Percentiles rank a stretch among this genome's conserved stretches.
phyloP scores from a whole-genome alignment of 2,113 vertebrate genomes.

The Anas platyrhynchos region DNA sequence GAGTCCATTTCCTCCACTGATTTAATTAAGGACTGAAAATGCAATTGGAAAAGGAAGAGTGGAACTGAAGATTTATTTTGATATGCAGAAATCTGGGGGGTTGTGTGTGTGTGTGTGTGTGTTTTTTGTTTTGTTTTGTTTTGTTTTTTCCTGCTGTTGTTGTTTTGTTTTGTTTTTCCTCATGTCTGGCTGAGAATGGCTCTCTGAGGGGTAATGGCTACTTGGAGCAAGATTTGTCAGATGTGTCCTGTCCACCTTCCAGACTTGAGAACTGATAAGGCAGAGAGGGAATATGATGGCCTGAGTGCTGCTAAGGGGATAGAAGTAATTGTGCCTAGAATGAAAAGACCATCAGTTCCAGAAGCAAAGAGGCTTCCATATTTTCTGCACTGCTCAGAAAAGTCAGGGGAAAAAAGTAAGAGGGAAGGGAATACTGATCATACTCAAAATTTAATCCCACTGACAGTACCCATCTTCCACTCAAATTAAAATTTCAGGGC shows the following conservation, averaged over 20 bases:
- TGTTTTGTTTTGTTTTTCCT: not conserved
- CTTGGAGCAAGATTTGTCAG: not conserved
- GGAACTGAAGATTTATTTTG: not conserved
- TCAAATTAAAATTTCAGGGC: not conserved
- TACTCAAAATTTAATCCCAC: not conserved
- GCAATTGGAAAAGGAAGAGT: not conserved
- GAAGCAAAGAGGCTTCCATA: not conserved
- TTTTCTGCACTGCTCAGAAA: not conserved
- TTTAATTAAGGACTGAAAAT: slow-evolving; percentile 33
- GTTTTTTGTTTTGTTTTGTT: not conserved
- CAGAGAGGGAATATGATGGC: not conserved
- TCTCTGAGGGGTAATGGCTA: not conserved
- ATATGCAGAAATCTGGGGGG: not conserved
- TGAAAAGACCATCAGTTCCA: not conserved
- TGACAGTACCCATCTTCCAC: not conserved
- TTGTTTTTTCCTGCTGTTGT: not conserved
- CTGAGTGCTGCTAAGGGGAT: not conserved
- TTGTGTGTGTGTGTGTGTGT: not conserved
- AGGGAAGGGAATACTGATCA: not conserved
- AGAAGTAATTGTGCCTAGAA: not conserved
- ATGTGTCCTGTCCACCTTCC: not conserved
- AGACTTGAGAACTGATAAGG: not conserved
- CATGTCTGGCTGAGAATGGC: not conserved
- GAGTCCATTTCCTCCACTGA: slow-evolving; percentile 37
- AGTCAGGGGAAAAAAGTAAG: not conserved